Conservation (phyloP, 2,888 invertebrate species). For the Caenorhabditis becei region DNA sequence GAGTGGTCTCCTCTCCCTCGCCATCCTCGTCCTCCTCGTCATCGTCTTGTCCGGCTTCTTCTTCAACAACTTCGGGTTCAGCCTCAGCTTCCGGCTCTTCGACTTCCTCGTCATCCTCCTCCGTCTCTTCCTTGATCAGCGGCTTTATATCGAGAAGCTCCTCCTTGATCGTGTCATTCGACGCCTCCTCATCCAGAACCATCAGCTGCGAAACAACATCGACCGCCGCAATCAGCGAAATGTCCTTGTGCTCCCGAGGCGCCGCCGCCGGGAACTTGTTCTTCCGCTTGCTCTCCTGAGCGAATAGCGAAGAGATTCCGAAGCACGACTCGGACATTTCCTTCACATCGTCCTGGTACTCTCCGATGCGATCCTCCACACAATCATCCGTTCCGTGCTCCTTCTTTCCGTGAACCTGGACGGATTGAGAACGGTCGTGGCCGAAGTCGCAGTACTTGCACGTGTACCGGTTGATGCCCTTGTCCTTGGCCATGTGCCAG, state of each 20-base stretch:
- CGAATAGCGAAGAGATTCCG: conserved; percentile 78
- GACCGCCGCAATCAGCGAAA: conserved; percentile 2
- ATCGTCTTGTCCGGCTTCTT: conserved; percentile 10
- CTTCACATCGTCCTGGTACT: conserved; percentile 79
- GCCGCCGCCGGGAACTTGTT: conserved; percentile 74
- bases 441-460: conserved; percentile 79
- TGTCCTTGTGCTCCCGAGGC: conserved; percentile 45
- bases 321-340: conserved; percentile 80
- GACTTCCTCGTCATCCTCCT: conserved; percentile 15
- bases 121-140: conserved; percentile 47
- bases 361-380: conserved; percentile 77
- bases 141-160: conserved; percentile 24
- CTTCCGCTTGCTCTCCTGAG: conserved; percentile 75
- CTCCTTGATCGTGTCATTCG: conserved; percentile 30
- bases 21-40: conserved; percentile 22
- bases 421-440: conserved; percentile 80
- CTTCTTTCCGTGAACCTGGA: conserved; percentile 78
- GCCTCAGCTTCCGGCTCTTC: conserved; percentile 14
- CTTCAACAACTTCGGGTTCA: neutral
- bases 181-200: conserved; percentile 39
- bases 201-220: conserved; percentile 36
- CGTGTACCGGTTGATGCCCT: conserved; percentile 79
- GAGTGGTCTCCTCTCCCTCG: conserved; percentile 22
- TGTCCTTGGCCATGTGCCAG: conserved; percentile 80
- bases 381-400: conserved; percentile 78